Base-by-base conservation (phyloP, 2,797 vertebrate genomes). In the Phalloptychus januarius region DNA sequence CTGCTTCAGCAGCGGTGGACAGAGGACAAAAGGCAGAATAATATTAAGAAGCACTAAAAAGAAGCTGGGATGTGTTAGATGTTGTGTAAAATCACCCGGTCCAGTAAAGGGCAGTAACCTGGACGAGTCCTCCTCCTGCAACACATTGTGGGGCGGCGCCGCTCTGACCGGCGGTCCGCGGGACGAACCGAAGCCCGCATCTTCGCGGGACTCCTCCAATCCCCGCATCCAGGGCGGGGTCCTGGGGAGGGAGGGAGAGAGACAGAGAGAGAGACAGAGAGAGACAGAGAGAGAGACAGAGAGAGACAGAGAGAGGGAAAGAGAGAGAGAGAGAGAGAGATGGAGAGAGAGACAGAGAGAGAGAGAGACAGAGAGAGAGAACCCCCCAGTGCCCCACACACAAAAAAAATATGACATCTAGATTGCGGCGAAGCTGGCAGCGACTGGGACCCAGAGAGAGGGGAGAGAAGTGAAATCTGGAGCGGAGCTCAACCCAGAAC, bases 331-430 rank as follows among this genome's bases (percentile, higher is more conserved):
- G 85, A 87, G 87, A 88, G 86, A 92, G 87, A 85, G 89, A 90
- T 85, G n/a, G n/a, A 88, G 89, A 92, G 86, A 86, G 91, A 91
- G 85, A 88, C 89, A 92, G 88, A 85, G 90, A 91, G 40, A 71
- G 44, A 28, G 67, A n/a, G 28, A 48, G 45, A 44, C n/a, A n/a
- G 86, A 85, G 87, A 88, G 89, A 93, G 88, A 86, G 90, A 91
- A 92, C 88, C 89, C 50, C 18, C 70, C 36, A n/a, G n/a, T n/a
- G n/a, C n/a, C 18, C 20, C 33, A 25, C 0, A 2, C 40, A 44
- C 8, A 50, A 50, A 45, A 46, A 71, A 87, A 95, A 94, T 92
- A 94, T 93, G 94, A 95, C 92, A 94, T 92, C 89, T 92, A 87
- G 88, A 89, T 78, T 91, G 87, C 90, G 89, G 90, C 82, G 79